phyloP scores from a whole-genome alignment of 2,113 vertebrate genomes.

The Coptodon bakossiorum region DNA sequence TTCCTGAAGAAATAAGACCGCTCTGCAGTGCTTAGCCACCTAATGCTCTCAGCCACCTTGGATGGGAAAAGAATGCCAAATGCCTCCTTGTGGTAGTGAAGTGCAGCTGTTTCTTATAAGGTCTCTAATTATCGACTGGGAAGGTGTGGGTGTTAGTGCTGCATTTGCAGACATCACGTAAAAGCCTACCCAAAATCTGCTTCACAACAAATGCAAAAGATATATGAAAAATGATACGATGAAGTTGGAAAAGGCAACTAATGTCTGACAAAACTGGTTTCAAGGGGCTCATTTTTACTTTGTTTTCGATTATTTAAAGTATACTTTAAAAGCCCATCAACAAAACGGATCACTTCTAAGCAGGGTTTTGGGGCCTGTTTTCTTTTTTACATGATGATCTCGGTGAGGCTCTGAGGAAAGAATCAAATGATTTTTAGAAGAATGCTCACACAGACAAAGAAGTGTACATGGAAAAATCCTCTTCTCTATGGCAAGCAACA shows the following conservation, averaged over 20 bases:
- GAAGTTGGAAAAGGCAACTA: not conserved
- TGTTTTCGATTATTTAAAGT: not conserved
- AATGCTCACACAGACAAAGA: not conserved
- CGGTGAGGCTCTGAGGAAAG: not conserved
- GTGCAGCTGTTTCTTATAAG: no score
- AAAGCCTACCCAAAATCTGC: no score
- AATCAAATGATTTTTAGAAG: not conserved
- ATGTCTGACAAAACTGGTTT: not conserved
- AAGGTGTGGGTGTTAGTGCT: no score
- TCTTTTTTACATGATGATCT: not conserved
- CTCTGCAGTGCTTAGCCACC: no score
- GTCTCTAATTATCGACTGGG: no score
- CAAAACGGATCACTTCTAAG: no score
- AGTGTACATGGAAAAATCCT: not conserved
- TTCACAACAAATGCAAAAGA: not conserved
- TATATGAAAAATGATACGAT: not conserved
- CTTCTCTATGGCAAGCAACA: not conserved
- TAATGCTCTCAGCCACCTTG: no score
- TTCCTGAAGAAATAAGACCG: no score
- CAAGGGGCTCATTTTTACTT: not conserved
- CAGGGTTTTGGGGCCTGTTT: not conserved
- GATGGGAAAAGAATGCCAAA: no score
- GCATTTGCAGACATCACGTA: no score
- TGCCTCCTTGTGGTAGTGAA: no score
- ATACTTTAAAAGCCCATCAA: no score